Percentiles rank a stretch among this genome's conserved stretches.
Conservation (phyloP, 2,113 vertebrate species). For the Ranitomeya variabilis region DNA sequence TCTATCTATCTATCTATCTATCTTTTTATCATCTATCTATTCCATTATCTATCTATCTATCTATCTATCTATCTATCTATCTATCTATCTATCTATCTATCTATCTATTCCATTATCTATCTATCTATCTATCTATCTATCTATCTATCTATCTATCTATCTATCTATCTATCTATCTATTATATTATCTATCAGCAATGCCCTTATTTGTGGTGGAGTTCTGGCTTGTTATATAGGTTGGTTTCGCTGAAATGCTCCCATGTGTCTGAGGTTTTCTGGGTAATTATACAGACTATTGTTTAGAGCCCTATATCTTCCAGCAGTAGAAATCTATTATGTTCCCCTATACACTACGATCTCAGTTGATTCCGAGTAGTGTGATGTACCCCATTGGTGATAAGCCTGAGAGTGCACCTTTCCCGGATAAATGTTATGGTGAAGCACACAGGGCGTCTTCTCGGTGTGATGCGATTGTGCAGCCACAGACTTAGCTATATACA, state of each 20-base stretch:
- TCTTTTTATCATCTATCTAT: background rate
- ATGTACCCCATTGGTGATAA: no score
- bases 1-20: no score
- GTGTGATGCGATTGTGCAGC: no score
- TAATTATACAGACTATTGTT: background rate
- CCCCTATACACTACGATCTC: no score
- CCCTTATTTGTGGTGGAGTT: no score
- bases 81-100: background rate
- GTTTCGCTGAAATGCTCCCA: background rate
- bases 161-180: background rate
- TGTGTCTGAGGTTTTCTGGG: background rate
- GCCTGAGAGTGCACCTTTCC: no score
- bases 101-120: background rate
- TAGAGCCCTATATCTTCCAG: background rate
- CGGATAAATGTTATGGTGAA: no score
- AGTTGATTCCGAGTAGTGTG: no score
- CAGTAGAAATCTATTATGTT: background rate
- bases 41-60: background rate
- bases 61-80: background rate
- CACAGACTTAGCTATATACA: no score
- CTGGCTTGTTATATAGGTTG: background rate
- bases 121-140: background rate
- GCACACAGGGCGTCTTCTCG: no score
- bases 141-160: background rate
- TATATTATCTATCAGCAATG: no score